phyloP scores from a whole-genome alignment of 2,113 vertebrate species.

The Spea bombifrons region DNA sequence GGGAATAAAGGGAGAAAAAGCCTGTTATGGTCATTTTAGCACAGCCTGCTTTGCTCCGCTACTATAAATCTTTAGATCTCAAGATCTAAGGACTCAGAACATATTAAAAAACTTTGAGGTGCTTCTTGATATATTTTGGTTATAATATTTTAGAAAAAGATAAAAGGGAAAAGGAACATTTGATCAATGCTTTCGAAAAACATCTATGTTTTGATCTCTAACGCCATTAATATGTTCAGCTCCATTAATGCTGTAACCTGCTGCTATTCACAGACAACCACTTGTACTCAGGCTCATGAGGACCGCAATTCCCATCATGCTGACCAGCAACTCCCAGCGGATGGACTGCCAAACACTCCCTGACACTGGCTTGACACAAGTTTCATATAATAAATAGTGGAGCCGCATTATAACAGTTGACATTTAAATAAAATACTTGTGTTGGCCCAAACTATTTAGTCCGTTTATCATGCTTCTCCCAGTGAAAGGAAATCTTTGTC shows the following conservation, averaged over 20 bases:
- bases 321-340: no score
- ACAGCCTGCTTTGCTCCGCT: slow-evolving; percentile 12
- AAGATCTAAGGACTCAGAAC: slow-evolving; percentile 27
- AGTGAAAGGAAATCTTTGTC: no score
- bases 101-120: slow-evolving; percentile 25
- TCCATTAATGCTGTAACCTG: neutral
- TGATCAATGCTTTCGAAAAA: slow-evolving; percentile 28
- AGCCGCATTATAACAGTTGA: no score
- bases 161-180: slow-evolving; percentile 29
- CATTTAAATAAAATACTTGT: no score
- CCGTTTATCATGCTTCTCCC: no score
- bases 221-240: neutral
- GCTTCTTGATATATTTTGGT: slow-evolving; percentile 5
- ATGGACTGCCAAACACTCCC: no score
- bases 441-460: no score
- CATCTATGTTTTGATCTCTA: neutral
- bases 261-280: no score
- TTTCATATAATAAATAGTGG: no score
- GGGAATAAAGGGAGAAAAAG: neutral
- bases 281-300: no score
- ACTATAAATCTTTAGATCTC: slow-evolving; percentile 32
- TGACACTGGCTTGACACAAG: no score
- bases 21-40: neutral
- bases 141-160: slow-evolving; percentile 6
- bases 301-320: no score